A percentile compares a stretch with the other conserved stretches of the same genome.
These are phyloP conservation scores for Pachymerium ferrugineum DNA, from an alignment of 2,888 invertebrate species.

Conservation along the genomic window DNA sequence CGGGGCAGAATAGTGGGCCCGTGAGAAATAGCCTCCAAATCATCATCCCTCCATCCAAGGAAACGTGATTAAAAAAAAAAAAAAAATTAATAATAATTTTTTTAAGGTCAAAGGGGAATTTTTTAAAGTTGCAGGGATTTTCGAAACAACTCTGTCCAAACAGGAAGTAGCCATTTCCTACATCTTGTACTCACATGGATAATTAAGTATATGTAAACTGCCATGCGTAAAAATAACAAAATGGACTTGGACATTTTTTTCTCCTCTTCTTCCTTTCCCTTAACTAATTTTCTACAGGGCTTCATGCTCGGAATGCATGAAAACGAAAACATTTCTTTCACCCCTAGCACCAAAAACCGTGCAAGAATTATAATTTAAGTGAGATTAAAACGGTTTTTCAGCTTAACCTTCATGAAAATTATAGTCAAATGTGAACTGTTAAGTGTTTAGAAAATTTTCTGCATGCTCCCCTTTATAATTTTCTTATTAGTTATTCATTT, in stretches of 20 bases:
- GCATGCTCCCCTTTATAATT: too few relatives aligned
- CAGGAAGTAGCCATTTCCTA: background rate
- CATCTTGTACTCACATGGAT: background rate
- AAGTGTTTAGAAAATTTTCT: too few relatives aligned
- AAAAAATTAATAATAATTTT: too few relatives aligned
- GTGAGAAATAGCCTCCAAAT: background rate
- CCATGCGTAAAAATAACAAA: background rate
- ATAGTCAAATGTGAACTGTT: too few relatives aligned
- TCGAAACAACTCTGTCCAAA: too few relatives aligned
- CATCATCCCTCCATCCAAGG: background rate
- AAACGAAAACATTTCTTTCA: background rate
- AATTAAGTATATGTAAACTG: background rate
- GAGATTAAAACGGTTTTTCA: too few relatives aligned
- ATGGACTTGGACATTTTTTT: background rate
- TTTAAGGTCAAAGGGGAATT: background rate
- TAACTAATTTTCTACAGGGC: background rate
- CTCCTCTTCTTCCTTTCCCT: background rate
- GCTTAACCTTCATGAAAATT: too few relatives aligned
- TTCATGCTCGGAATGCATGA: slow-evolving; percentile 10
- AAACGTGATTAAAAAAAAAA: background rate
- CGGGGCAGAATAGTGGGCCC: slow-evolving; percentile 6
- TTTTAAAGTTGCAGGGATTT: too few relatives aligned
- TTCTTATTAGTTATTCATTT: too few relatives aligned
- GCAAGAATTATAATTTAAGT: too few relatives aligned
- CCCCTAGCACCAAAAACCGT: background rate